Conservation (phyloP, 2,888 invertebrate genomes). For the Standfussiana lucernea region DNA sequence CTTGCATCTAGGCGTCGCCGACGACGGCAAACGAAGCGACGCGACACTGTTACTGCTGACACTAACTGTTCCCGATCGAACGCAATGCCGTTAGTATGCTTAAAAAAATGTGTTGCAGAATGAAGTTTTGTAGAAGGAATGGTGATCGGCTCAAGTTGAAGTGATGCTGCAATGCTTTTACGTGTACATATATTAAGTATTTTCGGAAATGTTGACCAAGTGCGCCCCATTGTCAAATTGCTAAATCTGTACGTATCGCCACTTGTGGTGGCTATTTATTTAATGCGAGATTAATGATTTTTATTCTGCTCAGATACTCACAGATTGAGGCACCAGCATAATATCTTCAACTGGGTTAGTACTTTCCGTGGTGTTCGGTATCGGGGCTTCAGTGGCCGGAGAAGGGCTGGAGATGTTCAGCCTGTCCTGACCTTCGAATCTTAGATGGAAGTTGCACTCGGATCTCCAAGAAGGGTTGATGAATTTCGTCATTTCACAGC, state of each 20-base stretch:
- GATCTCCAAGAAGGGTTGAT: conserved; percentile 77
- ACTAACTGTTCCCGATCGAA: background rate
- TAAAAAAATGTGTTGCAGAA: background rate
- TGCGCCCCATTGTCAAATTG: background rate
- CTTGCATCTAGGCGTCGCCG: background rate
- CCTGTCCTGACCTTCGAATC: conserved; percentile 75
- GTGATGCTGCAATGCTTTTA: background rate
- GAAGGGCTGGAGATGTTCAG: conserved; percentile 71
- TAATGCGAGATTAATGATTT: background rate
- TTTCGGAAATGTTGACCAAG: background rate
- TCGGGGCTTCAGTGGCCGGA: conserved; percentile 44
- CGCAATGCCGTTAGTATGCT: background rate
- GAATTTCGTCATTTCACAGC: conserved; percentile 82
- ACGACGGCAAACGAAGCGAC: background rate
- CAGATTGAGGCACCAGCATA: conserved; percentile 80
- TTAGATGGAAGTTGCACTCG: conserved; percentile 80
- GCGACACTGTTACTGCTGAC: background rate
- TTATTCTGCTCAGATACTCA: conserved; percentile 69
- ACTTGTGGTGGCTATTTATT: background rate
- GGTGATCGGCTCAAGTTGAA: background rate
- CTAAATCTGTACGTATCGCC: background rate
- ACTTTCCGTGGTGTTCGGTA: conserved; percentile 60
- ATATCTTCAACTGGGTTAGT: conserved; percentile 72
- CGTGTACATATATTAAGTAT: background rate
- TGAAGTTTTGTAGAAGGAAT: background rate